phyloP scores from a whole-genome alignment of 2,113 vertebrate genomes.

The Thalassarche chlororhynchos region DNA sequence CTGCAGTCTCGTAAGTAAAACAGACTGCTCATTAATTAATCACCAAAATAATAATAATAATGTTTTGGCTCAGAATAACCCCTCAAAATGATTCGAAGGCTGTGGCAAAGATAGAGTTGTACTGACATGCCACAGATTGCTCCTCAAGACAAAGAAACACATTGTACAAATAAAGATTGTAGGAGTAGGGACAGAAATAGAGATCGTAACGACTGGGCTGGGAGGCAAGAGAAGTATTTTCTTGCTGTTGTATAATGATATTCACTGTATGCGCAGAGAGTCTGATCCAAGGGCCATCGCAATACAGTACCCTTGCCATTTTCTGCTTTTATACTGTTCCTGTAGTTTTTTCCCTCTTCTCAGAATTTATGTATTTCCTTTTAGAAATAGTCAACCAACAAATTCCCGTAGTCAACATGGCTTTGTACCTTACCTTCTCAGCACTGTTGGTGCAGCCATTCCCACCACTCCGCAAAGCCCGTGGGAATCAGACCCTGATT shows the following conservation, averaged over 20 bases:
- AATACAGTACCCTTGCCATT: background rate
- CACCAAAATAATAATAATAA: slow-evolving; percentile 22
- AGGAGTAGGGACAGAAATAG: background rate
- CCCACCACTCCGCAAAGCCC: background rate
- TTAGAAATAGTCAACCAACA: background rate
- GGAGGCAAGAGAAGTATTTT: background rate
- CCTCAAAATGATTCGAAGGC: background rate
- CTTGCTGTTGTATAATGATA: background rate
- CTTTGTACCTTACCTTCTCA: background rate
- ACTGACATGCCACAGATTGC: background rate
- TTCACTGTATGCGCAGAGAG: background rate
- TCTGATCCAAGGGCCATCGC: background rate
- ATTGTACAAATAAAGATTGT: background rate
- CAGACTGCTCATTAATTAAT: slow-evolving; percentile 43
- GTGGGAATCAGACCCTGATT: background rate
- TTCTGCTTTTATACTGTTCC: background rate
- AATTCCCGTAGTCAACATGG: too few relatives aligned
- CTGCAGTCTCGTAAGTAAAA: background rate
- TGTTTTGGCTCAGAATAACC: background rate
- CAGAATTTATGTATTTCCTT: background rate
- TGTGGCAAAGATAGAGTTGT: background rate
- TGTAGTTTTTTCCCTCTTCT: background rate
- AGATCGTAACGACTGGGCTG: background rate
- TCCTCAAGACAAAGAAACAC: slow-evolving; percentile 4
- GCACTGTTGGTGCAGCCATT: background rate